These are phyloP conservation scores for Heliothis subflexa DNA, from an alignment of 1,140 invertebrate genomes.

Conservation along the genomic window DNA sequence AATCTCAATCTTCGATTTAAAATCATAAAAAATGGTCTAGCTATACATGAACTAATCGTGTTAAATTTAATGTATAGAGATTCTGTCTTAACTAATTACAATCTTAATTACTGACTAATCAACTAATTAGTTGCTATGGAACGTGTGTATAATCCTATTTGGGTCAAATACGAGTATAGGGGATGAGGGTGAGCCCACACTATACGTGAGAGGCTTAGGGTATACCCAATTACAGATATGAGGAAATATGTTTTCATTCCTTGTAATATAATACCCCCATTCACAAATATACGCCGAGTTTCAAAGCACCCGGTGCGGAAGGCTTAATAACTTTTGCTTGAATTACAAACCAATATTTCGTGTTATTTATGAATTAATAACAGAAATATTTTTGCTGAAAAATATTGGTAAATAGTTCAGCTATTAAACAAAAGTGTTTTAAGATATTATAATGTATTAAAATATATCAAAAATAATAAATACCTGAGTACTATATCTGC, in stretches of 20 bases:
- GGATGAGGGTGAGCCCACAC: background rate
- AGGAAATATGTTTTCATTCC: background rate
- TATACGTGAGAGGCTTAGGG: slow-evolving; percentile 16
- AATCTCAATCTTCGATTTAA: no score
- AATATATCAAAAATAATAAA: slow-evolving; percentile 22
- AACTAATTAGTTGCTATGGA: no score
- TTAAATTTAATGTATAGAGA: no score
- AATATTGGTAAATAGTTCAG: background rate
- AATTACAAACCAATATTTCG: background rate
- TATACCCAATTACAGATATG: background rate
- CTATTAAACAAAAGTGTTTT: background rate
- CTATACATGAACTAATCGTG: no score
- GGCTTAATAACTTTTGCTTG: background rate
- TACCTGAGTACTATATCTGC: slow-evolving; percentile 24
- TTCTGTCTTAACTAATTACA: no score
- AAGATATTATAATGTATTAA: background rate
- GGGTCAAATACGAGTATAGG: background rate
- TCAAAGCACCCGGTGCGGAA: background rate
- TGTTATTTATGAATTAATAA: background rate
- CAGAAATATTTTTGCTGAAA: background rate
- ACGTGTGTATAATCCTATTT: background rate
- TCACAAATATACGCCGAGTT: background rate
- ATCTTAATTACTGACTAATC: no score
- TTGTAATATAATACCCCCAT: background rate
- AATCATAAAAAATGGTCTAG: no score